Base-by-base conservation (phyloP, 2,888 invertebrate species). In the Cremastobaeus sp. region DNA sequence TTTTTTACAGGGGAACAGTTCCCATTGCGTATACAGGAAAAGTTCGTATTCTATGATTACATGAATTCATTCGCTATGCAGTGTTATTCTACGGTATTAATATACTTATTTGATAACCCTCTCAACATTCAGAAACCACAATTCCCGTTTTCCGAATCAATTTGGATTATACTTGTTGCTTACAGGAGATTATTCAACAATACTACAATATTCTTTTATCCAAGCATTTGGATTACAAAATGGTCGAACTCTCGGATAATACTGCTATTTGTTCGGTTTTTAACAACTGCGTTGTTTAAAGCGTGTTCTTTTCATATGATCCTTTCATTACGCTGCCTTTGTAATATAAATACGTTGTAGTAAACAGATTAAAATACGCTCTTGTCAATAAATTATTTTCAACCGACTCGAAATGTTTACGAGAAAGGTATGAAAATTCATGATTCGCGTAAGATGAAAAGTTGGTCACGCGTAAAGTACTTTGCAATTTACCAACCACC, bases 311-410 rank as follows among this genome's bases (percentile, higher is more conserved):
- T 28, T 45, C 21, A 21, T 45, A 32, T 32, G 30, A 21, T 35
- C 15, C 11, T 60, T 18, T 12, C 41, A 30, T 37, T 48, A 30
- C 25, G 45, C 21, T 32, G 37, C 37, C 15, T 47, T 47, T 35
- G 34, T 35, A 65, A 65, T 45, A 30, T 54, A 34, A 65, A 65
- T 65, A 65, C 45, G 45, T 55, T 55, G 30, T 30, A 37, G 54
- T 35, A 52, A 28, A 18, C 45, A 15, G 47, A 65, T 65, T 54
- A 65, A 55, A 47, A 37, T 55, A 55, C 45, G 18, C 25, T 41
- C 25, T n/a, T 6, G 55, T 21, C 55, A 34, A 65, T 55, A 65
- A 65, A 47, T 39, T 6, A 37, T 45, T 47, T 30, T 14, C 37
- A 55, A 55, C 34, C 20, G 30, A 15, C 55, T 30, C 11, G 32